Base-by-base conservation (phyloP, 2,113 vertebrate species). In the Struthio camelus region DNA sequence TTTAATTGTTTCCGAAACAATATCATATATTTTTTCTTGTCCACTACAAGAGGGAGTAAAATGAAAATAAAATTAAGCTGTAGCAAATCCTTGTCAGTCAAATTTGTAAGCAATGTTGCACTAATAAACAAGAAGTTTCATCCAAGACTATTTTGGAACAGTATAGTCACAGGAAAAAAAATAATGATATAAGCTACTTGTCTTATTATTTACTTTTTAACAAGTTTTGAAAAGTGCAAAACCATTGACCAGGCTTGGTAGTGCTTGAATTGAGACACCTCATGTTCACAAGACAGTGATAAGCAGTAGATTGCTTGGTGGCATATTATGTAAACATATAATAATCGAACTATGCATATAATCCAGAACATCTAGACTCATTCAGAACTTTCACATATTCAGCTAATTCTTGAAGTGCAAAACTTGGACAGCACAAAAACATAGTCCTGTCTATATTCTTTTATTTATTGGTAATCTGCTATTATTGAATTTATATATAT, bases 1-100 rank as follows among this genome's bases (percentile, higher is more conserved):
- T 91, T 98, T 87, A 73, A 99, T 99, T 0, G 99, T 99, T 85
- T 99, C 99, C 3, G 98, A 99, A 92, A 99, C 98, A 36, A 99
- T 99, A 95, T 99, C 99, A 59, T 99, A 99, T 76, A 99, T 99
- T 96, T 99, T 99, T 96, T 99, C 99, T 96, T 99, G 99, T 67
- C 99, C 99, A 7, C 99, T 99, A 6, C 10, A 54, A 38, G n/a
- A 58, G 90, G 5, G 19, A 10, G 20, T 73, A 40, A 53, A 77
- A 59, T 65, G 2, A 10, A 27, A 3, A 14, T 34, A 67, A 79
- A 76, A 75, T 62, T 54, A 80, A 42, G 18, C 53, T 85, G 8
- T 51, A 42, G 70, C 30, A 64, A 87, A 87, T 88, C 20, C 19
- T 25, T 36, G 3, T 42, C 40, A 30, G 7, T 28, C n/a, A 14